A percentile compares a stretch with the other conserved stretches of the same genome.
Evolutionary conservation across 2,797 vertebrate species (phyloP).

Genomic region (Botia almorhae): DNA sequence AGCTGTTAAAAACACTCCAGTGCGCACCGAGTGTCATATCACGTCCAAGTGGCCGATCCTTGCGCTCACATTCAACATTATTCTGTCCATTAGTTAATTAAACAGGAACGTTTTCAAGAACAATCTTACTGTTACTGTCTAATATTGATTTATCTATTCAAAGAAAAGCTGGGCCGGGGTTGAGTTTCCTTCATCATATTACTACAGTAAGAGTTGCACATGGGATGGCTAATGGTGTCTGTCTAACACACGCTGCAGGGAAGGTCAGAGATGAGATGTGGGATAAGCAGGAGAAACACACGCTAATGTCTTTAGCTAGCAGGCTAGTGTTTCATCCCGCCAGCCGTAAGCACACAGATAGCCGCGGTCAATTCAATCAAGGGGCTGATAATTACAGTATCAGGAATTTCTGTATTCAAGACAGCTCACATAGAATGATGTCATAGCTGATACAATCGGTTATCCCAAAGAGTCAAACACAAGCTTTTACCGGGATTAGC

Average conservation of each 20-base stretch:
- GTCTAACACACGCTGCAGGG: conserved; percentile 60
- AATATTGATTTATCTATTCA: conserved; percentile 63
- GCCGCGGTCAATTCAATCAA: conserved; percentile 51
- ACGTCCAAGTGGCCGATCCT: neutral
- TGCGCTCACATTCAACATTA: conserved; percentile 10
- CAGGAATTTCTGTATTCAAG: conserved; percentile 20
- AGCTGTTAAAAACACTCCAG: neutral
- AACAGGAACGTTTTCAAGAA: conserved; percentile 33
- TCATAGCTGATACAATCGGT: neutral
- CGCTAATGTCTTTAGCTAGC: conserved; percentile 58
- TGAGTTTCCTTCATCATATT: conserved; percentile 60
- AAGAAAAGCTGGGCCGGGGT: conserved; percentile 51
- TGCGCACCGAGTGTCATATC: neutral
- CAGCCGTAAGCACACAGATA: conserved; percentile 25
- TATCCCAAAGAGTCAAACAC: neutral
- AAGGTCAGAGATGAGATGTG: conserved; percentile 64
- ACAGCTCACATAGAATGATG: neutral
- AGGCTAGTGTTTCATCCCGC: conserved; percentile 47
- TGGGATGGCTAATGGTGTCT: conserved; percentile 61
- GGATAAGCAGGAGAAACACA: conserved; percentile 57
- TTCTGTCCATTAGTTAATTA: conserved; percentile 44
- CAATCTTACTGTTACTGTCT: conserved; percentile 56
- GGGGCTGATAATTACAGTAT: conserved; percentile 33
- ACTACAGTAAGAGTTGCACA: conserved; percentile 58
- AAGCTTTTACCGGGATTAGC: neutral